Percentiles rank a stretch among this genome's conserved stretches.
Conservation (phyloP, 2,888 invertebrate species). For the Platerodrilus igneus region DNA sequence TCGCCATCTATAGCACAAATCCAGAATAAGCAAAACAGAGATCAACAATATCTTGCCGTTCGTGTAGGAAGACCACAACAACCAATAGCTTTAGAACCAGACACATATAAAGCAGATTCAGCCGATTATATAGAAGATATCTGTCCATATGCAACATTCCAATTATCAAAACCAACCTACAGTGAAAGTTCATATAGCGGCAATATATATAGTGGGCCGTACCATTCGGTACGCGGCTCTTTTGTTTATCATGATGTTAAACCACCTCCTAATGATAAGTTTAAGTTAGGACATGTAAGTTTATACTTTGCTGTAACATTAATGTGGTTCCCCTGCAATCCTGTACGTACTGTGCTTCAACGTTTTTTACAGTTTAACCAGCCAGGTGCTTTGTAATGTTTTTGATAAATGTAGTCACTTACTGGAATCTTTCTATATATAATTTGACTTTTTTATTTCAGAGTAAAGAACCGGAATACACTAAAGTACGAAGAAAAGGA, state of each 20-base stretch:
- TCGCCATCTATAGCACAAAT: slow-evolving; percentile 74
- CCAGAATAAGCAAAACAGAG: slow-evolving; percentile 75
- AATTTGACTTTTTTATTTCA: slow-evolving; percentile 43
- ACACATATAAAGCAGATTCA: slow-evolving; percentile 50
- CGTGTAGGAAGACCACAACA: slow-evolving; percentile 46
- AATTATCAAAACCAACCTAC: slow-evolving; percentile 74
- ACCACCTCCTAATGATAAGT: slow-evolving; percentile 68
- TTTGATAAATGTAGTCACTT: slow-evolving; percentile 1
- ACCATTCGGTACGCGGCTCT: slow-evolving; percentile 78
- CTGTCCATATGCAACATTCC: slow-evolving; percentile 90
- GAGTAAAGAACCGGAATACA: slow-evolving; percentile 78
- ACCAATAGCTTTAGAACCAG: slow-evolving; percentile 51
- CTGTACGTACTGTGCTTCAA: too few relatives aligned
- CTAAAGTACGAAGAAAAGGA: slow-evolving; percentile 79
- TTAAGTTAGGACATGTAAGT: slow-evolving; percentile 67
- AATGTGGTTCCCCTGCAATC: too few relatives aligned
- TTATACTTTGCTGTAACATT: too few relatives aligned
- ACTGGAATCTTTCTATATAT: not conserved
- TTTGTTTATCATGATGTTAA: slow-evolving; percentile 89
- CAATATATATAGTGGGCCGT: slow-evolving; percentile 81
- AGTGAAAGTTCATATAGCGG: slow-evolving; percentile 89
- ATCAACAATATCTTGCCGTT: slow-evolving; percentile 71
- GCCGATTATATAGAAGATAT: slow-evolving; percentile 89
- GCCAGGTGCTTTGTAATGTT: too few relatives aligned
- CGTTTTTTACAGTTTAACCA: too few relatives aligned